phyloP scores from a whole-genome alignment of 2,888 invertebrate genomes.

The Pandemis heparana region DNA sequence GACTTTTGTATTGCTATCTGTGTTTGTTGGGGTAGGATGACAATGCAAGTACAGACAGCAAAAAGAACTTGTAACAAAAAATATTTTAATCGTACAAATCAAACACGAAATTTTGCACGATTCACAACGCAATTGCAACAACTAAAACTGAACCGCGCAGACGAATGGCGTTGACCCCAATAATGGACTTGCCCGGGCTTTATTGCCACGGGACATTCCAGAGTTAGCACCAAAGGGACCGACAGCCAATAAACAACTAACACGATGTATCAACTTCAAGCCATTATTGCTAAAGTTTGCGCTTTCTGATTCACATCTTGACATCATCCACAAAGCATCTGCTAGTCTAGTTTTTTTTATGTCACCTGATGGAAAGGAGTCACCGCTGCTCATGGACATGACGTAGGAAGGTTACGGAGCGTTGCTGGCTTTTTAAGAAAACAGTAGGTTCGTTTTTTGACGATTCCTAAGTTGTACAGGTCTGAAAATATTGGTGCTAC shows the following conservation, averaged over 20 bases:
- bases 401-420: too few species aligned
- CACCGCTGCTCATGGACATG: too few species aligned
- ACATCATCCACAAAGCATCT: not conserved
- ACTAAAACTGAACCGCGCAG: conserved; percentile 1
- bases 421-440: too few species aligned
- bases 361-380: too few species aligned
- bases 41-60: too few species aligned
- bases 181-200: not conserved
- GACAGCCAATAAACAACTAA: not conserved
- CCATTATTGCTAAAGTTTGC: not conserved
- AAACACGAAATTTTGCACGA: not conserved
- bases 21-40: too few species aligned
- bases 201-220: not conserved
- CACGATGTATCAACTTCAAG: not conserved
- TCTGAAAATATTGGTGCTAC: too few species aligned
- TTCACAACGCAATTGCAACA: not conserved
- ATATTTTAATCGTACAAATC: not conserved
- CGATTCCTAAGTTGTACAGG: too few species aligned
- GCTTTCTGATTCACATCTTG: not conserved
- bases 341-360: too few species aligned
- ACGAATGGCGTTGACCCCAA: not conserved
- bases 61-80: too few species aligned
- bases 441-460: too few species aligned
- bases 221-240: not conserved
- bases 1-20: too few species aligned